Base-by-base conservation (phyloP, 2,113 vertebrate genomes). In the Seriola aureovittata region DNA sequence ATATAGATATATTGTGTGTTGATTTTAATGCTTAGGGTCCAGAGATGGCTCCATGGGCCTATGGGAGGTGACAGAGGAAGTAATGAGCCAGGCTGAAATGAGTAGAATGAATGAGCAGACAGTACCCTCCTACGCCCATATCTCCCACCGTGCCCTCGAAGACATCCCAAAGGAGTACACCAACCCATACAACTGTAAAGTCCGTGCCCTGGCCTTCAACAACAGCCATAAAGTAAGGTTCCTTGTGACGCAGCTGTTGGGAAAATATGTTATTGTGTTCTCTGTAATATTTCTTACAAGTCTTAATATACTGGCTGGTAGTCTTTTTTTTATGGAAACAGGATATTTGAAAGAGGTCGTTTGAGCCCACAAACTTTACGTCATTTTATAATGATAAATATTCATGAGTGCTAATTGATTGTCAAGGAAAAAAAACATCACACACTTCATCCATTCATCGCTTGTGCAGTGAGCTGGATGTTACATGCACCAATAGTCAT, bases 31-130 rank as follows among this genome's bases (percentile, higher is more conserved):
- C n/a, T 4, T 71, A 99, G 98, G 98, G 67, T 99, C 98, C 46
- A 96, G 98, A 17, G 98, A 99, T 81, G 98, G 98, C 86, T 99
- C 98, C 0, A 99, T 99, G 98, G 98, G 97, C 55, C 95, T 99
- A 42, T 99, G 98, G 98, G 98, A 99, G 90, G 95, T 99, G 65
- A 97, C 97, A 0, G 98, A 99, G 1, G 96, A 99, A 44, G 96
- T 99, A 21, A 88, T 99, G 89, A 95, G 89, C 78, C 96, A 95
- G 92, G 96, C 96, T 0, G 95, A 97, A 67, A 95, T 92, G 34
- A 95, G 91, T 25, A 25, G 25, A 25, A 25, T 25, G 82, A 96
- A 92, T 78, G 92, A 96, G 50, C 95, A 97, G 46, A 94, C 92
- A 3, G 97, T 99, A 42, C 98, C 98, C 36, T 93, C 96, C 63